Conservation (phyloP, 2,113 vertebrate species). For the Saguinus midas region DNA sequence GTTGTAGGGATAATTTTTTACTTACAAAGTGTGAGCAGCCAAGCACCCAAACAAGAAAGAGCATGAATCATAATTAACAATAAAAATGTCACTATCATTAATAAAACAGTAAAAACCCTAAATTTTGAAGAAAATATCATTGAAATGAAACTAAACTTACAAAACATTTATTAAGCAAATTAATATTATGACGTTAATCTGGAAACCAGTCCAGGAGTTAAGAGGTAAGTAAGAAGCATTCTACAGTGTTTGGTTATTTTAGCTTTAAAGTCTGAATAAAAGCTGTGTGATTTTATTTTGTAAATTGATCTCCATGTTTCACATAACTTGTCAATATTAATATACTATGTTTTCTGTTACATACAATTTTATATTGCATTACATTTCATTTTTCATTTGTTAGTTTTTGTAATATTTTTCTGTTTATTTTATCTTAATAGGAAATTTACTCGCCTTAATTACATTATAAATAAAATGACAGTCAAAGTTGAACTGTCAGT, state of each 20-base stretch:
- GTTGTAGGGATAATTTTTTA: neutral
- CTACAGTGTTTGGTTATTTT: neutral
- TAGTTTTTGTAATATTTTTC: neutral
- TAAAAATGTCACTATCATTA: neutral
- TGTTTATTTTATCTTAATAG: neutral
- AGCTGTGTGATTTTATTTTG: neutral
- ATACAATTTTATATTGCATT: neutral
- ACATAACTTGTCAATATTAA: neutral
- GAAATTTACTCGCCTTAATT: neutral
- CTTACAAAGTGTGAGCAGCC: neutral
- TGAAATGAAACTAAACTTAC: neutral
- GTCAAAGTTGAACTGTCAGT: neutral
- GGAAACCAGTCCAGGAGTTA: neutral
- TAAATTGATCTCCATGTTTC: neutral
- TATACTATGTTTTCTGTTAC: neutral
- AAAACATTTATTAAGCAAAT: neutral
- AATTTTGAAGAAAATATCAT: neutral
- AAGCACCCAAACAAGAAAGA: neutral
- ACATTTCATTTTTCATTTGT: neutral
- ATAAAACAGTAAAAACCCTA: neutral
- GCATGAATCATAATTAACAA: neutral
- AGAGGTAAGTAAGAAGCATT: neutral
- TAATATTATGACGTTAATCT: neutral
- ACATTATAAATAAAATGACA: constrained; percentile 14
- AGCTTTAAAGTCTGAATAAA: neutral